A percentile compares a stretch with the other conserved stretches of the same genome.
phyloP scores from a whole-genome alignment of 1,140 invertebrate genomes.

The Vollenhovia emeryi region DNA sequence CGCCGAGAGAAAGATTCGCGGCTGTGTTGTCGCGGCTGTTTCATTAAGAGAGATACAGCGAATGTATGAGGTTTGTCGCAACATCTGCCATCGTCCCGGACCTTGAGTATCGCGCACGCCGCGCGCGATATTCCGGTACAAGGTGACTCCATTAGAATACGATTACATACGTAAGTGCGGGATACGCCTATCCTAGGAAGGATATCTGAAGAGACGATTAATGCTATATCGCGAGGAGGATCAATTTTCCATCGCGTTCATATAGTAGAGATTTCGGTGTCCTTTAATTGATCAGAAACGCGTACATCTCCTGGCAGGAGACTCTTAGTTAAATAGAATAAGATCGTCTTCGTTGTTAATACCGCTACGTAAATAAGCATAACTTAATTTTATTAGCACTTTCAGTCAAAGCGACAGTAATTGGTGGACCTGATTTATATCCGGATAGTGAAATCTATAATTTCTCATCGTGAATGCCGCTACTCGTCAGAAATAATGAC shows the following conservation, averaged over 20 bases:
- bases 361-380: neutral
- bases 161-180: slow-evolving; percentile 16
- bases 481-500: neutral
- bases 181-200: slow-evolving; percentile 23
- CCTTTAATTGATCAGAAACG: neutral
- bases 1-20: slow-evolving; percentile 47
- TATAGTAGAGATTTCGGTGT: neutral
- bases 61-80: slow-evolving; percentile 15
- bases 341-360: neutral
- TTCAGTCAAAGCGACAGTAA: too few species aligned
- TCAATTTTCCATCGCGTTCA: slow-evolving; percentile 1
- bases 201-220: slow-evolving; percentile 15
- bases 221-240: slow-evolving; percentile 12
- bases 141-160: slow-evolving; percentile 50
- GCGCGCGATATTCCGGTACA: slow-evolving; percentile 24
- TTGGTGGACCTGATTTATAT: too few species aligned
- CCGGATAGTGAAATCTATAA: neutral
- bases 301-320: neutral
- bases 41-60: slow-evolving; percentile 42
- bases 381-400: neutral
- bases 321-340: too few species aligned
- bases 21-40: slow-evolving; percentile 38
- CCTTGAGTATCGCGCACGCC: slow-evolving; percentile 6
- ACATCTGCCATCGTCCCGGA: slow-evolving; percentile 30
- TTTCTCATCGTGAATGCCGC: neutral